phyloP scores from a whole-genome alignment of 37 sponge, comb jelly and placozoan genomes.

The Mnemiopsis leidyi region DNA sequence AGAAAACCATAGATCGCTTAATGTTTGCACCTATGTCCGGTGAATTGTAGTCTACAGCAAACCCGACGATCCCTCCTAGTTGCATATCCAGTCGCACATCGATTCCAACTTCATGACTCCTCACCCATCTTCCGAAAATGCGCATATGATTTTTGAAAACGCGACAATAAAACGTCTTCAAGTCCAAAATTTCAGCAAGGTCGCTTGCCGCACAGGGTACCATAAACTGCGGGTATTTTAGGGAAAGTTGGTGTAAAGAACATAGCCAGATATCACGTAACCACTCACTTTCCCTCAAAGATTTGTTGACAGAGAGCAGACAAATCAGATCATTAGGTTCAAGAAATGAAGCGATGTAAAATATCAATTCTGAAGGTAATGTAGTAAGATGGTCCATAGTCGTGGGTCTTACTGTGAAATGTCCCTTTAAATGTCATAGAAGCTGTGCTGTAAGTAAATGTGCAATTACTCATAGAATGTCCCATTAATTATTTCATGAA shows the following conservation, averaged over 20 bases:
- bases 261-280: not conserved
- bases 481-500: no score
- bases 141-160: not conserved
- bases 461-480: no score
- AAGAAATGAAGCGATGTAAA: not conserved
- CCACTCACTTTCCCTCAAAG: not conserved
- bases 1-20: not conserved
- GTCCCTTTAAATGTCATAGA: no score
- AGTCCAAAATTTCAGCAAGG: not conserved
- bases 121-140: not conserved
- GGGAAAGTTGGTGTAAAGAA: not conserved
- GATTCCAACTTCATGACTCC: not conserved
- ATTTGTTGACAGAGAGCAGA: not conserved
- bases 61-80: not conserved
- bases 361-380: not conserved
- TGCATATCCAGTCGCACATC: not conserved
- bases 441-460: no score
- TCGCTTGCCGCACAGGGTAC: not conserved
- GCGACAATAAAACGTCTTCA: not conserved
- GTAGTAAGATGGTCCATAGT: not conserved
- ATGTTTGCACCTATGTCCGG: not conserved
- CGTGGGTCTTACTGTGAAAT: no score
- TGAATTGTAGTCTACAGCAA: not conserved
- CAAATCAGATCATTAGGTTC: not conserved
- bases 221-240: not conserved